Conservation (phyloP, 2,113 vertebrate genomes). For the Bufo gargarizans region DNA sequence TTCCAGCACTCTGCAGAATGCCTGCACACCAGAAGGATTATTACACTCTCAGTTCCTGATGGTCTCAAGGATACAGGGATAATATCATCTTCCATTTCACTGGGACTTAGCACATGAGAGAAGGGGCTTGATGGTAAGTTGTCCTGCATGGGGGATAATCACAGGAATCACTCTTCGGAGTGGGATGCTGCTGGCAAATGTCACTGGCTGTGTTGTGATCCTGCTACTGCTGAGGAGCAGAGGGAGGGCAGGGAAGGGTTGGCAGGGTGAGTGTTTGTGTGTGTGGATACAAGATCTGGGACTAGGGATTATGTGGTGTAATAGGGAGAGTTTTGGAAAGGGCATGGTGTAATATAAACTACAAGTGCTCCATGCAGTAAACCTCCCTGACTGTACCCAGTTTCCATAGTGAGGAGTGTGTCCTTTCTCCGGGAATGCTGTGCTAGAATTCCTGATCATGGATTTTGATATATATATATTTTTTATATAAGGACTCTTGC, state of each 20-base stretch:
- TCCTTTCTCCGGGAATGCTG: neutral
- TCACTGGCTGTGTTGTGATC: conserved; percentile 53
- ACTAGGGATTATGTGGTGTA: conserved; percentile 9
- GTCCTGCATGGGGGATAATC: conserved; percentile 15
- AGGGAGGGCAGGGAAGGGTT: conserved; percentile 49
- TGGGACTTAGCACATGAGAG: conserved; percentile 58
- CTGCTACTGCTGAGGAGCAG: conserved; percentile 57
- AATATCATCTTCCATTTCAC: conserved; percentile 47
- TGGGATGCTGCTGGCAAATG: conserved; percentile 61
- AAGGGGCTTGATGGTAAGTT: conserved; percentile 71
- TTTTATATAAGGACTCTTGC: neutral
- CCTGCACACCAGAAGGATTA: conserved; percentile 75
- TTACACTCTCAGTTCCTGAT: conserved; percentile 70
- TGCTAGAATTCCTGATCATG: neutral
- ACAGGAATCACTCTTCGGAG: conserved; percentile 56
- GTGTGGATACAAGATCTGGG: conserved; percentile 25
- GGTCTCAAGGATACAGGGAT: conserved; percentile 52
- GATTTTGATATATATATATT: too few species aligned
- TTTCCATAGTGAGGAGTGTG: neutral
- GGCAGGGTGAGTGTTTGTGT: conserved; percentile 43
- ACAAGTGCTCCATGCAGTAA: neutral
- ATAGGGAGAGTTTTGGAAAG: neutral
- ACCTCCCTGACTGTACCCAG: neutral
- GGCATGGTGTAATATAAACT: conserved; percentile 6
- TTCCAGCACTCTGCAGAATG: conserved; percentile 79